A percentile compares a stretch with the other conserved stretches of the same genome.
These are phyloP conservation scores for Cyclura pinguis DNA, from an alignment of 2,797 vertebrate species.

Conservation along the genomic window DNA sequence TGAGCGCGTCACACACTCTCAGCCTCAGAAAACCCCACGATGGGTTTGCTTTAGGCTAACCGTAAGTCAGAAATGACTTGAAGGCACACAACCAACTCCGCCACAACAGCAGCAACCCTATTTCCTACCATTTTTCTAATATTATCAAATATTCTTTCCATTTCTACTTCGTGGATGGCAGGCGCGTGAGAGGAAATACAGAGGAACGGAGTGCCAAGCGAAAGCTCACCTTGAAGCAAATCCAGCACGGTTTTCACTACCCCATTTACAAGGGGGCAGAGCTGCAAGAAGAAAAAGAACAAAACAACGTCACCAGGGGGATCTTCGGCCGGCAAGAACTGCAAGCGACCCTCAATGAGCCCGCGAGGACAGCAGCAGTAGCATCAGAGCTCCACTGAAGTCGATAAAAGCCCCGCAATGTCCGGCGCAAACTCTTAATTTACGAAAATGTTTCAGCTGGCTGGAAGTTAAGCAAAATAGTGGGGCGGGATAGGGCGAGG, in stretches of 20 bases:
- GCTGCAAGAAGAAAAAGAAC: background rate
- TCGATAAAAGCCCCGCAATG: background rate
- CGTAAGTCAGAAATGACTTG: no score
- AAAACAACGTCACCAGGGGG: no score
- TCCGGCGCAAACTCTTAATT: background rate
- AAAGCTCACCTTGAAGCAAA: background rate
- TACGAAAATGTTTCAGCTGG: background rate
- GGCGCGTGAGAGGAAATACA: background rate
- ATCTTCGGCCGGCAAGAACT: background rate
- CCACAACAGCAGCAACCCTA: no score
- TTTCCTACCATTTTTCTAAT: no score
- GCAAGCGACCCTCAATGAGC: background rate
- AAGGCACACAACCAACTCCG: no score
- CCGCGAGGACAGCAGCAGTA: background rate
- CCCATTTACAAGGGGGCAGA: rapidly evolving
- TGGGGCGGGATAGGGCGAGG: background rate
- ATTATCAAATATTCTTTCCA: no score
- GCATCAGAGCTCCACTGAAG: background rate
- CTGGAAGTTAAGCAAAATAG: background rate
- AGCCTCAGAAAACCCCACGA: no score
- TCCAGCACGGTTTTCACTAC: rapidly evolving
- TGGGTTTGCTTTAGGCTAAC: no score
- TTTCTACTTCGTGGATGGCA: background rate
- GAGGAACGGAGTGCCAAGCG: no score
- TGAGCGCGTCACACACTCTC: no score